Evolutionary conservation across 2,113 vertebrate species (phyloP).

Genomic region (Romanogobio albipinnatus): DNA sequence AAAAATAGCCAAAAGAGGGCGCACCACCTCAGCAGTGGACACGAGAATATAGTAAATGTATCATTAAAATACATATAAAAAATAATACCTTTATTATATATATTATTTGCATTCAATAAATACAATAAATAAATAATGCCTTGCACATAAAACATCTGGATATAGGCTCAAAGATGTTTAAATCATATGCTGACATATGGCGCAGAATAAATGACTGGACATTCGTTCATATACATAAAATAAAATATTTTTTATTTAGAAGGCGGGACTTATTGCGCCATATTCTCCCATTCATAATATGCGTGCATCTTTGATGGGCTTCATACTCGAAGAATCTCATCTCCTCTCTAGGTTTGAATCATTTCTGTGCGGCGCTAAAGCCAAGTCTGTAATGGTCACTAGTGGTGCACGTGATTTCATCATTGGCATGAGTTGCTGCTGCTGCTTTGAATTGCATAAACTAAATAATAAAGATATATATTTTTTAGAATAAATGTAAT

Average conservation of each 20-base stretch:
- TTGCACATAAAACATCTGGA: too few species aligned
- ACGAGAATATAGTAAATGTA: neutral
- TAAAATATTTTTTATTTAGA: too few species aligned
- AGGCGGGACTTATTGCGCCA: too few species aligned
- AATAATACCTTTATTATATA: too few species aligned
- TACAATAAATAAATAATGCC: too few species aligned
- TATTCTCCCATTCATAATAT: too few species aligned
- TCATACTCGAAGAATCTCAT: too few species aligned
- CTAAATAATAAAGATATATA: neutral
- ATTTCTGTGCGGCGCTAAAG: constrained; percentile 19
- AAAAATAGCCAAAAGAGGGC: neutral
- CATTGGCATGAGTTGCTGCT: constrained; percentile 9
- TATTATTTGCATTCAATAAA: too few species aligned
- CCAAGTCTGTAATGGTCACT: neutral
- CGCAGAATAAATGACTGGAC: too few species aligned
- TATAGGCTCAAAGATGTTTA: too few species aligned
- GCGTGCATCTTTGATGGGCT: neutral
- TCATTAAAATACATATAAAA: neutral
- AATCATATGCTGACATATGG: too few species aligned
- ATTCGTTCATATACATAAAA: too few species aligned
- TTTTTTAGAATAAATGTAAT: neutral
- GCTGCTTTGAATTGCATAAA: neutral
- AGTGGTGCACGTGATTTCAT: constrained; percentile 16
- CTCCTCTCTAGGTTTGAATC: neutral
- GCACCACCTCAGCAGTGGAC: neutral